Conservation (phyloP, 2,797 vertebrate species). For the Agapornis canus region DNA sequence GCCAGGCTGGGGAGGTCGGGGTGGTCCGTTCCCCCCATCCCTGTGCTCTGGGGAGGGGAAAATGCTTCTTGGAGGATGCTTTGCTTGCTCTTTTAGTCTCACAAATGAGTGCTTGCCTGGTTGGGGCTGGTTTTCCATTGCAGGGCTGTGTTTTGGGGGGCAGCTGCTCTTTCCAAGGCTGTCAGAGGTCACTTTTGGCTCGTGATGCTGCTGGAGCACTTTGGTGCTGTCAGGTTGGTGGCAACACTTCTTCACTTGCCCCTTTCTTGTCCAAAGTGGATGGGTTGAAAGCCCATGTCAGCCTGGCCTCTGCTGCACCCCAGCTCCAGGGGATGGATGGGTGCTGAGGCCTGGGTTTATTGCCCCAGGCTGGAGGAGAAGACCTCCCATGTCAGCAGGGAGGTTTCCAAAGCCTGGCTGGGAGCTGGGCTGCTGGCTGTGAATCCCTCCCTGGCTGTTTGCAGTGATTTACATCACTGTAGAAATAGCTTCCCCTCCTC, state of each 20-base stretch:
- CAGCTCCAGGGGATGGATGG: neutral
- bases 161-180: neutral
- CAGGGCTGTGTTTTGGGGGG: neutral
- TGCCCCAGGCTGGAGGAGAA: neutral
- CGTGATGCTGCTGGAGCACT: rapidly evolving
- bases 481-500: neutral
- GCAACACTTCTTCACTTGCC: neutral
- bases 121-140: neutral
- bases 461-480: neutral
- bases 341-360: neutral
- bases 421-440: neutral
- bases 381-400: neutral
- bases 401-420: neutral
- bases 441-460: neutral
- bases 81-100: neutral
- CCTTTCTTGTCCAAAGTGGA: neutral
- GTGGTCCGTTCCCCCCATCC: neutral
- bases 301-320: neutral
- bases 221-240: neutral
- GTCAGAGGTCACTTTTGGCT: neutral
- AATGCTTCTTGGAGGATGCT: neutral
- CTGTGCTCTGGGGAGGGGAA: rapidly evolving
- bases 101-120: rapidly evolving
- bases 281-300: neutral
- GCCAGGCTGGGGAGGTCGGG: neutral